Base-by-base conservation (phyloP, 1,140 invertebrate genomes). In the Eulimnadia texana region DNA sequence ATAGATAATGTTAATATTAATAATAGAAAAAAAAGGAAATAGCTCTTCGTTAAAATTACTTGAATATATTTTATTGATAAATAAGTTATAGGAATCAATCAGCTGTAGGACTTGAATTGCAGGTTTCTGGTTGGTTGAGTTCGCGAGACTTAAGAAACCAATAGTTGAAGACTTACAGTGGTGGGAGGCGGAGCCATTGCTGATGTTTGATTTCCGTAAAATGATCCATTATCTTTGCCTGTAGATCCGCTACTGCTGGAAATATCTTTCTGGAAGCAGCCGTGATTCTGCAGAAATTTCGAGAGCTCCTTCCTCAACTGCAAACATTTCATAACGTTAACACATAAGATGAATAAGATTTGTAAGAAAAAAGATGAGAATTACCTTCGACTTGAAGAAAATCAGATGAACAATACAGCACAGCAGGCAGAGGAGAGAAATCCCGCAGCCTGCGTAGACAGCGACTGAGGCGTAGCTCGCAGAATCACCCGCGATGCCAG, bases 331-430 rank as follows among this genome's bases (percentile, higher is more conserved):
- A n/a, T n/a, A n/a, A n/a, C n/a, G n/a, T n/a, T n/a, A n/a, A n/a
- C n/a, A n/a, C n/a, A n/a, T n/a, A n/a, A n/a, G n/a, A n/a, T n/a
- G n/a, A n/a, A n/a, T n/a, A n/a, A n/a, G n/a, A n/a, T n/a, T n/a
- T n/a, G n/a, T n/a, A n/a, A n/a, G n/a, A n/a, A n/a, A n/a, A n/a
- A n/a, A n/a, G n/a, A n/a, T n/a, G n/a, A n/a, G n/a, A n/a, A n/a
- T n/a, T 42, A 42, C 33, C 33, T 42, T 42, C 6, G 6, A 83
- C 65, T 83, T 83, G 74, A 91, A 88, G 67, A 86, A 80, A 68
- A 84, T 84, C 73, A 93, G 91, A 11, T 88, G 87, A 60, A 91
- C 74, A 59, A 91, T 84, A 22, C 87, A 84, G 16, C 90, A 77
- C 10, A 90, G 72, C 50, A 93, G 77, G 68, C 89, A 89, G 54